Evolutionary conservation across 2,888 invertebrate species (phyloP).

Genomic region (Steinernema hermaphroditum): DNA sequence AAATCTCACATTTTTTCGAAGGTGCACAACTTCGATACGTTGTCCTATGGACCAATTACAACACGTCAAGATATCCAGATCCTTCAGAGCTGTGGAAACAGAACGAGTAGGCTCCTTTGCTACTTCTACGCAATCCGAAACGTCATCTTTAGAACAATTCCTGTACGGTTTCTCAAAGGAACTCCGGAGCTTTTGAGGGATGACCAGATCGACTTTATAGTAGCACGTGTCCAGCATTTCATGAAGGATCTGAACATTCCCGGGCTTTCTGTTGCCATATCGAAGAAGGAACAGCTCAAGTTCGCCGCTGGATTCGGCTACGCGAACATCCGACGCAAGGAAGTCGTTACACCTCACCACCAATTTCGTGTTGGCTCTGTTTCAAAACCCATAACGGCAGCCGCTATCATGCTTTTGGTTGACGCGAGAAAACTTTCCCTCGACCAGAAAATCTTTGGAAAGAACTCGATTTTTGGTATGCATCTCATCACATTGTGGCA

Average conservation of each 20-base stretch:
- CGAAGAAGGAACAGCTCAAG: constrained; percentile 63
- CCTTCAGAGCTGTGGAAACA: constrained; percentile 61
- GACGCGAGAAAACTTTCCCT: constrained; percentile 57
- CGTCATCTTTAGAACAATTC: constrained; percentile 46
- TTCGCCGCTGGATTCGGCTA: constrained; percentile 65
- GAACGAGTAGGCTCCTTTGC: constrained; percentile 32
- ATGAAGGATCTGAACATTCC: constrained; percentile 65
- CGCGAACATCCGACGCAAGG: constrained; percentile 57
- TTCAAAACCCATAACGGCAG: constrained; percentile 64
- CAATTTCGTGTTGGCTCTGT: constrained; percentile 65
- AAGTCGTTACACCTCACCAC: constrained; percentile 60
- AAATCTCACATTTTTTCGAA: constrained; percentile 59
- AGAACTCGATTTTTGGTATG: constrained; percentile 54
- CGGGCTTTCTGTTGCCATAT: constrained; percentile 64
- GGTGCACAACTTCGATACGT: constrained; percentile 51
- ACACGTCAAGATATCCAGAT: constrained; percentile 57
- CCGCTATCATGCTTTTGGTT: constrained; percentile 60
- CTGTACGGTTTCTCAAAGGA: constrained; percentile 51
- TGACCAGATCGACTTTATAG: constrained; percentile 58
- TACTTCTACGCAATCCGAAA: not conserved
- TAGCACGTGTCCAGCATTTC: constrained; percentile 60
- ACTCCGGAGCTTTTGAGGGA: constrained; percentile 52
- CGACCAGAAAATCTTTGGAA: constrained; percentile 60
- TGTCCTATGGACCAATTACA: constrained; percentile 63
- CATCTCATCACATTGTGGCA: no score